Percentiles rank a stretch among this genome's conserved stretches.
phyloP scores from a whole-genome alignment of 2,797 vertebrate species.

The Cuniculus paca region DNA sequence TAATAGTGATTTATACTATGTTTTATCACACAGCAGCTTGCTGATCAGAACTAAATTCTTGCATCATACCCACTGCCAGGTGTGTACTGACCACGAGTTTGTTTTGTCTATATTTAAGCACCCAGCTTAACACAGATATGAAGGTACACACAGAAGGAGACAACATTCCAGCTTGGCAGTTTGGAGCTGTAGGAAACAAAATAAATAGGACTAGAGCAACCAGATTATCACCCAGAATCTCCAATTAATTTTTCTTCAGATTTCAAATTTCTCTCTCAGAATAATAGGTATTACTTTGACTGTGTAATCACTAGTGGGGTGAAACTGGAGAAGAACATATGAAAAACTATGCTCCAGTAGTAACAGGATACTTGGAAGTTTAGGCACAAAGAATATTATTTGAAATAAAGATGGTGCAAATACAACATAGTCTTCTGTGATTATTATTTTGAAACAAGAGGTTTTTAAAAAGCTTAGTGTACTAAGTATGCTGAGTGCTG shows the following conservation, averaged over 20 bases:
- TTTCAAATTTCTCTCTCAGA: constrained; percentile 13
- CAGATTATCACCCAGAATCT: background rate
- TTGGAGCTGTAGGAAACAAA: background rate
- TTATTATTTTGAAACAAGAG: constrained; percentile 40
- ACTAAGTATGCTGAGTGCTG: background rate
- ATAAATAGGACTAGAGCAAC: background rate
- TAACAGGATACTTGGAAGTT: background rate
- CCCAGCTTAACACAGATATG: constrained; percentile 29
- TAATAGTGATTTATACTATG: background rate
- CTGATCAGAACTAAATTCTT: background rate
- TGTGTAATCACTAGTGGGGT: background rate
- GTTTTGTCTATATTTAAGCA: background rate
- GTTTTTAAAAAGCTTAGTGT: background rate
- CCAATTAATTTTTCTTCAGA: constrained; percentile 59
- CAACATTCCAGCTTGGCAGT: background rate
- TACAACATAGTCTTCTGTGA: background rate
- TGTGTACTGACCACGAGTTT: fast-evolving
- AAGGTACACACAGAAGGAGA: background rate
- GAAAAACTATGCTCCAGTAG: background rate
- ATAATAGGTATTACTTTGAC: background rate
- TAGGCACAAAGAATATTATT: background rate
- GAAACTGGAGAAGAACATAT: background rate
- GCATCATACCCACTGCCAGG: background rate
- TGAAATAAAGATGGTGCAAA: background rate
- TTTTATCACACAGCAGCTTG: background rate